phyloP scores from a whole-genome alignment of 1,140 invertebrate species.

The Bombus haemorrhoidalis region DNA sequence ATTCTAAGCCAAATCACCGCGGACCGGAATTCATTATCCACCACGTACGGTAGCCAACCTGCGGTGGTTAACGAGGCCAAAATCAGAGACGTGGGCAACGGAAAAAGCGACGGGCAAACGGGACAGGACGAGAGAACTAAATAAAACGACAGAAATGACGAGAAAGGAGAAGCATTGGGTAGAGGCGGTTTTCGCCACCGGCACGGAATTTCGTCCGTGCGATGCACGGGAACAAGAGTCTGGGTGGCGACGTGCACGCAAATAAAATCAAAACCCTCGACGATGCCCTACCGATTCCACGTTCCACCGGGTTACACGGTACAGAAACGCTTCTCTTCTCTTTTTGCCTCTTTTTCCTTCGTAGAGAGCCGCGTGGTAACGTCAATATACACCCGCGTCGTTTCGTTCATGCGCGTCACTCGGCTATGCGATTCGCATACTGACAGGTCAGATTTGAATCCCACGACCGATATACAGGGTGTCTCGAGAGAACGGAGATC shows the following conservation, averaged over 20 bases:
- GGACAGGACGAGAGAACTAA: background rate
- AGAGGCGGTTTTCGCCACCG: background rate
- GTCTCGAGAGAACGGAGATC: background rate
- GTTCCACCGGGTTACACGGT: slow-evolving; percentile 8
- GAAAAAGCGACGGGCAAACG: background rate
- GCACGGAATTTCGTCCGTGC: background rate
- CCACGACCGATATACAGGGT: background rate
- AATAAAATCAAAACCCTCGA: slow-evolving; percentile 25
- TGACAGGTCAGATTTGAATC: slow-evolving; percentile 12
- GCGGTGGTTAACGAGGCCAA: slow-evolving; percentile 11
- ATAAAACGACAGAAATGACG: background rate
- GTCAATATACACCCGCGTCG: slow-evolving; percentile 15
- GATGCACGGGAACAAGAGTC: background rate
- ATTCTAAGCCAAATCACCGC: background rate
- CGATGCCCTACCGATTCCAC: slow-evolving; percentile 10
- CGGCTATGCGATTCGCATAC: slow-evolving; percentile 16
- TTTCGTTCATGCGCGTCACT: slow-evolving; percentile 25
- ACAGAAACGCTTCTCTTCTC: background rate
- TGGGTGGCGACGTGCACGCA: slow-evolving; percentile 6
- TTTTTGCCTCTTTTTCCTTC: background rate
- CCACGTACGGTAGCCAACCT: background rate
- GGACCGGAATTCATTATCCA: slow-evolving; percentile 20
- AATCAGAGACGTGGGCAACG: background rate
- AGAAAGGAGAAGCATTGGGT: background rate
- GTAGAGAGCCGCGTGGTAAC: background rate